phyloP scores from a whole-genome alignment of 2,888 invertebrate species.

The Eumerus sabulonum region DNA sequence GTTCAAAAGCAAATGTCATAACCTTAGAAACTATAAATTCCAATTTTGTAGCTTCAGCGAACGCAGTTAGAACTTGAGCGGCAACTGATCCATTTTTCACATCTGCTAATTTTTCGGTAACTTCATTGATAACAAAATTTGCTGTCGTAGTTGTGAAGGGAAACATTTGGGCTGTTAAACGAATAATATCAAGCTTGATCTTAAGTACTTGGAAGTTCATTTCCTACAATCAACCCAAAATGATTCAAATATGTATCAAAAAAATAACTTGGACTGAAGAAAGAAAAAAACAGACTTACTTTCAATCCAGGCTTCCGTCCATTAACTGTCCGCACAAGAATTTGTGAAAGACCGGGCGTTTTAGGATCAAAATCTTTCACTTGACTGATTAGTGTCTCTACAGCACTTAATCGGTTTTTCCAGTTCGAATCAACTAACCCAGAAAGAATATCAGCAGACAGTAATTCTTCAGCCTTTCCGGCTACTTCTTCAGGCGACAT shows the following conservation, averaged over 20 bases:
- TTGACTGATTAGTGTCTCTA: conserved; percentile 85
- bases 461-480: conserved; percentile 84
- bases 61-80: conserved; percentile 83
- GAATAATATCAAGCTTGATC: conserved; percentile 88
- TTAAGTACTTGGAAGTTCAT: conserved; percentile 95
- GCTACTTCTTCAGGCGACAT: conserved; percentile 88
- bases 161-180: conserved; percentile 87
- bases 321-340: conserved; percentile 85
- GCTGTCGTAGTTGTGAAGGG: conserved; percentile 86
- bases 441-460: conserved; percentile 83
- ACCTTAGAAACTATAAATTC: conserved; percentile 87
- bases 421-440: conserved; percentile 90
- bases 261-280: background rate
- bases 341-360: conserved; percentile 85
- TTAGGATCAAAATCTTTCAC: conserved; percentile 83
- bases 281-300: conserved; percentile 41
- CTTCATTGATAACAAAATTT: conserved; percentile 87
- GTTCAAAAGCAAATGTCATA: conserved; percentile 87
- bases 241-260: conserved; percentile 68
- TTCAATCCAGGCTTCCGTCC: conserved; percentile 90
- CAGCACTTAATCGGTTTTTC: conserved; percentile 89
- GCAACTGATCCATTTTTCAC: conserved; percentile 86
- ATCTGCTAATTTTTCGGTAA: conserved; percentile 92
- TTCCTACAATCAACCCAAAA: conserved; percentile 80
- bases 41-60: conserved; percentile 89